Conservation (phyloP, 2,113 vertebrate genomes). For the Upupa epops region DNA sequence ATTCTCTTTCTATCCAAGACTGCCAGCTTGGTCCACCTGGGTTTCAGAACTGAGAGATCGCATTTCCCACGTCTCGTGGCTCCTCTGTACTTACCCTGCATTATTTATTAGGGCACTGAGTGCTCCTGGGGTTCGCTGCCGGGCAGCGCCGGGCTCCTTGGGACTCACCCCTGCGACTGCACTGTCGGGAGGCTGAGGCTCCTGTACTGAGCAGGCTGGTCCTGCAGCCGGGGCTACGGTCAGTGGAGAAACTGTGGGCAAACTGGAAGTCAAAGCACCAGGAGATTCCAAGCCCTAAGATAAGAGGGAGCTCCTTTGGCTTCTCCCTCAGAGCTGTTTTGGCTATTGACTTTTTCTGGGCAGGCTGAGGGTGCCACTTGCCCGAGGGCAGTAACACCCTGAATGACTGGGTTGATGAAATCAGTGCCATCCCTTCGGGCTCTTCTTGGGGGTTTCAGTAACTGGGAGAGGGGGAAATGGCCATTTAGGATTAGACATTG, state of each 20-base stretch:
- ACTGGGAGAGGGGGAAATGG: neutral
- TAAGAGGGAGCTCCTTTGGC: conserved; percentile 2
- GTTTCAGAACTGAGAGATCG: conserved; percentile 76
- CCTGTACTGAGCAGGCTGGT: neutral
- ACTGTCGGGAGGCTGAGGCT: neutral
- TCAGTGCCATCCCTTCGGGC: conserved; percentile 2
- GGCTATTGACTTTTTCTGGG: neutral
- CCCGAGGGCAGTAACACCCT: conserved; percentile 11
- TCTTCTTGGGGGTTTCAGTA: neutral
- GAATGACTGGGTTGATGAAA: conserved; percentile 50
- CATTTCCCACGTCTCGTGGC: conserved; percentile 73
- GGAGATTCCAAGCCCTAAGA: neutral
- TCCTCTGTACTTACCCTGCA: conserved; percentile 63
- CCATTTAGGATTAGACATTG: neutral
- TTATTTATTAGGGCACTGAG: conserved; percentile 73
- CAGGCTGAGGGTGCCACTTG: neutral
- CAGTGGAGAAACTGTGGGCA: too few relatives aligned
- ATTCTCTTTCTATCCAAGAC: conserved; percentile 73
- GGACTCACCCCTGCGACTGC: conserved; percentile 6
- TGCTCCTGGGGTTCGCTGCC: conserved; percentile 41
- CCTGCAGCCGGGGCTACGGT: neutral
- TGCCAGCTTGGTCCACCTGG: conserved; percentile 73
- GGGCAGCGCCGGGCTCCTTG: conserved; percentile 45
- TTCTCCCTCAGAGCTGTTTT: conserved; percentile 5
- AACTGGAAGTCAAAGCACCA: neutral